These are phyloP conservation scores for Momotus momota DNA, from an alignment of 2,797 vertebrate genomes.

Conservation along the genomic window DNA sequence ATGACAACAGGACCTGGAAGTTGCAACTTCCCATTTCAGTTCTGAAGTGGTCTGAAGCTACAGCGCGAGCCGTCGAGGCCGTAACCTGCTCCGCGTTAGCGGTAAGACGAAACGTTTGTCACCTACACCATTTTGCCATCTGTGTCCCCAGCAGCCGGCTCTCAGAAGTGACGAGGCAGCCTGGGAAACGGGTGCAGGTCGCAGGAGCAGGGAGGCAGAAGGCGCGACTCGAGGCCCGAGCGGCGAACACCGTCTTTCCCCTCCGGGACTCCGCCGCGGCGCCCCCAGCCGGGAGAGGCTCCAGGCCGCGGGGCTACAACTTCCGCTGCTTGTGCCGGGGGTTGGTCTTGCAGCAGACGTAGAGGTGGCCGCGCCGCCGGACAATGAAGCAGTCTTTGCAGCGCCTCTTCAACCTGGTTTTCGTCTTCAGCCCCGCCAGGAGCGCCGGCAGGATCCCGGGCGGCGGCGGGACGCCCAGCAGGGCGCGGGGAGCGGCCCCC, in stretches of 20 bases:
- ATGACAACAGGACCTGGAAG: not conserved
- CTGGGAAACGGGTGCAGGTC: no score
- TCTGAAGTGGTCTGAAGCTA: rapidly evolving
- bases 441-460: constrained; percentile 52
- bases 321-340: constrained; percentile 93
- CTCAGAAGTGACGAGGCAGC: rapidly evolving
- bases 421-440: constrained; percentile 87
- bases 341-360: constrained; percentile 87
- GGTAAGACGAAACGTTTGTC: rapidly evolving
- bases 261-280: not conserved
- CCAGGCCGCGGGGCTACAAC: constrained; percentile 60
- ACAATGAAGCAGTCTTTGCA: constrained; percentile 93
- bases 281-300: not conserved
- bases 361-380: constrained; percentile 86
- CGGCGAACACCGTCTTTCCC: rapidly evolving
- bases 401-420: constrained; percentile 81
- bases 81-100: rapidly evolving
- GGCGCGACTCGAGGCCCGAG: not conserved
- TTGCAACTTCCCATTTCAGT: rapidly evolving
- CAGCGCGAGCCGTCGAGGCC: rapidly evolving
- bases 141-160: rapidly evolving
- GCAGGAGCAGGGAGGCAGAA: not conserved
- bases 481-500: not conserved
- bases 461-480: constrained; percentile 23
- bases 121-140: rapidly evolving